Base-by-base conservation (phyloP, 2,888 invertebrate species). In the Glaucopsyche alexis region DNA sequence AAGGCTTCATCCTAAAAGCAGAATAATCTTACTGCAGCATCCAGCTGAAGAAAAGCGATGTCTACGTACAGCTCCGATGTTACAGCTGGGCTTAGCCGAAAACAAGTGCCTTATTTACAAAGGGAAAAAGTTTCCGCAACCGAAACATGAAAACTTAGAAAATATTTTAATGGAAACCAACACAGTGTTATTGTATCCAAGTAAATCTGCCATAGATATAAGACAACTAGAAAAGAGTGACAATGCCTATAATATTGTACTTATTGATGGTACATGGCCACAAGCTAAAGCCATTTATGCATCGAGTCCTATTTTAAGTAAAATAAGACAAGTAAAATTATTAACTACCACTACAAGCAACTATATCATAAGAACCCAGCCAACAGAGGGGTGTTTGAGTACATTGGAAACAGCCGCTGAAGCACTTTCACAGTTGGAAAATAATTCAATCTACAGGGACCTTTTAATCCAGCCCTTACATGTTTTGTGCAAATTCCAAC, bases 221-320 rank as follows among this genome's bases (percentile, higher is more conserved):
- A 94, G 94, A 80, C 88, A 88, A 72, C 78, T 93, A 60, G 83
- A 88, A 74, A 88, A 90, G 79, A 88, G 90, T 72, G 80, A 82
- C 77, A 89, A 87, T 65, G 94, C 93, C 11, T 97, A 96, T 83
- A 98, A 97, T 85, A 91, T 98, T 72, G 93, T 98, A 66, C 89
- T 98, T 64, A 94, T 99, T 77, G 98, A 99, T 93, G 98, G 99
- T 6, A 99, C 99, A 11, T 99, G 98, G 98, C 96, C 98, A 0
- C 98, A 99, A 88, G 98, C 98, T 3, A 98, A 97, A 87, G 96
- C 97, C 13, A 97, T 98, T 76, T 98, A 96, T 88, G 95, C 96
- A 71, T 96, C 96, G 76, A 98, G 97, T 85, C 94, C 96, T 14
- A 91, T 95, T 75, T 91, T 98, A 71, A 96, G 96, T 80, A 90